Evolutionary conservation across 2,113 vertebrate species (phyloP), one percentile per base, ranked within the genome.

Genomic region (Epinephelus moara): DNA sequence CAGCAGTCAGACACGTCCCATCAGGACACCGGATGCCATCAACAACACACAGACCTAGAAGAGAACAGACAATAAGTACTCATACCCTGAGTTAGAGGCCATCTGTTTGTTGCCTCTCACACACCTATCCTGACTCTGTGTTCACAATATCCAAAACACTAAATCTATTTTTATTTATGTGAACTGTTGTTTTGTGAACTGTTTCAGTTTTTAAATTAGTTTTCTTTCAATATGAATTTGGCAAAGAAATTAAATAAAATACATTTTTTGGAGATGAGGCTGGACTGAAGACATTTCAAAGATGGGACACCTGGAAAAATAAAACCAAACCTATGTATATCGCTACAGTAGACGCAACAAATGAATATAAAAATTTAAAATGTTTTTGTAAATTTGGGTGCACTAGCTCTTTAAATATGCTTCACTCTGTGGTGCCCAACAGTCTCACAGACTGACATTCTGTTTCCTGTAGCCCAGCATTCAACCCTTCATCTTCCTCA

Each of bases 11-110:
- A 84, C 95, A 96, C 0, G 2, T 78, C 15, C 94, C 94, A 0
- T 92, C 90, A 33, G 92, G 91, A 88, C 95, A 96, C 7, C 76
- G 81, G 0, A 94, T 2, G n/a, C 77, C 49, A 2, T 17, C 57
- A 9, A 81, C 73, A 6, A 18, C 77, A 80, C 95, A 95, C 15
- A 13, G 4, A 52, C 52, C 94, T 95, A 59, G 0, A 33, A 60
- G 30, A 78, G 2, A 4, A 45, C 3, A 70, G 40, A 40, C 3
- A 4, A 53, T 11, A 27, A n/a, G 21, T 7, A 11, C 1, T 61
- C 21, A 70, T 25, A 15, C 4, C 57, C 42, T 14, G 68, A 40
- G 30, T 33, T 9, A 19, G 30, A n/a, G 4, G 17, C 11, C 33
- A 63, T 30, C 30, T 30, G 30, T 30, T 30, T 30, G 30, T 30